Evolutionary conservation across 1,140 invertebrate species (phyloP), one percentile per base, ranked within the genome.

Genomic region (Drosophila oshimai): DNA sequence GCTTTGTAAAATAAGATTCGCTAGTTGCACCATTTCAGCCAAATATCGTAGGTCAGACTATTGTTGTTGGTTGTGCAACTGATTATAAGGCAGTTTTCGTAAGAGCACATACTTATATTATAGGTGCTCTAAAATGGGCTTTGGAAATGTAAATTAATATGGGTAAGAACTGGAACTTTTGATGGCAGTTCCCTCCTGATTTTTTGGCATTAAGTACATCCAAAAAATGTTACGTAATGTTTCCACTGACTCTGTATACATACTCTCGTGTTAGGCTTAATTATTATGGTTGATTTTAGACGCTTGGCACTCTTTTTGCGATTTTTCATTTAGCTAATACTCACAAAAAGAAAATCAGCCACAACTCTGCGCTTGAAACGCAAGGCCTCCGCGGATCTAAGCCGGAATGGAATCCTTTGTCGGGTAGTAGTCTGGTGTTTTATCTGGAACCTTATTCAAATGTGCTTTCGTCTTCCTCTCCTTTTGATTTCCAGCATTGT

Each of bases 321-420:
- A 87, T 87, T 87, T 86, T 87, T 86, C 81, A 86, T 86, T 60
- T 81, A 67, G 45, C 55, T 86, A 86, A 86, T 87, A 86, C 81
- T 86, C 81, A 65, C 76, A 87, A 81, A 75, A 75, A 36, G 41
- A 33, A 13, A 39, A 57, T 53, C 33, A 46, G 49, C 55, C 47
- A 37, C 49, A 53, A 57, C 2, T 42, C 26, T 31, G 45, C 37
- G 26, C n/a, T n/a, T n/a, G n/a, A n/a, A 36, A 47, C 17, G 53
- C 42, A 45, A 9, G 42, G 33, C 41, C 24, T n/a, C 37, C 47
- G 13, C n/a, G 50, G 36, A 26, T 17, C 6, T 20, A 45, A 29
- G 54, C 34, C 29, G 55, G 47, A n/a, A 42, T 74, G 45, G 13
- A 67, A 20, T 60, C 68, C 81, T 64, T 80, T 81, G 76, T 87